Evolutionary conservation across 2,113 vertebrate genomes (phyloP), one percentile per base, ranked within the genome.

Genomic region (Coregonus clupeaformis): DNA sequence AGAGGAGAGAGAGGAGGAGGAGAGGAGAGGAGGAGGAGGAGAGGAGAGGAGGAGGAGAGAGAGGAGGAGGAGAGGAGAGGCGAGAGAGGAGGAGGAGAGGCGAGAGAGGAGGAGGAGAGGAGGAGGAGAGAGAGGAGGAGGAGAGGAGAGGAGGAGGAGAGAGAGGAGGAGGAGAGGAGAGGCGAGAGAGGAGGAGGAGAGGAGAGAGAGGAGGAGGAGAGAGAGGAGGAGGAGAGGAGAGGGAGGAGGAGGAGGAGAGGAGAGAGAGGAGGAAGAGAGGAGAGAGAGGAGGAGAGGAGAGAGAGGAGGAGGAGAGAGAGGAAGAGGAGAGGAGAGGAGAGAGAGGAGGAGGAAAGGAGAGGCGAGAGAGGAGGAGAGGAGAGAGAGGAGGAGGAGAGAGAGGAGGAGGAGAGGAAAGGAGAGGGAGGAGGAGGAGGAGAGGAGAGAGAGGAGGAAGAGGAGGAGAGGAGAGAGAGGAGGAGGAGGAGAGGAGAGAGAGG

Each of bases 391-490:
- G 25, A 45, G 22, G 16, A 14, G 6, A 18, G 13, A n/a, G n/a
- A n/a, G n/a, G n/a, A n/a, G n/a, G n/a, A n/a, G n/a, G n/a, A n/a
- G n/a, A n/a, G n/a, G n/a, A n/a, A n/a, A n/a, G n/a, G n/a, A n/a
- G n/a, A n/a, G n/a, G n/a, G n/a, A n/a, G n/a, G 89, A 91, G 22
- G 88, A 92, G 4, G 91, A 92, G 80, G 62, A 75, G 65, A 2
- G 59, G 22, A 12, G 22, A 24, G 49, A 30, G 13, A 24, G 4
- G 22, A 3, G 5, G 25, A 45, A 16, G 16, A 14, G 6, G n/a
- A n/a, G n/a, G n/a, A n/a, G n/a, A n/a, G n/a, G n/a, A n/a, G n/a
- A n/a, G n/a, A n/a, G n/a, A 18, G 13, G 89, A 91, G 22, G 88
- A 92, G 4, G 91, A 92, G 80, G 62, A 75, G 65, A 2, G 59